These are phyloP conservation scores for Saccostrea echinata DNA, from an alignment of 1,140 invertebrate genomes.

Conservation along the genomic window DNA sequence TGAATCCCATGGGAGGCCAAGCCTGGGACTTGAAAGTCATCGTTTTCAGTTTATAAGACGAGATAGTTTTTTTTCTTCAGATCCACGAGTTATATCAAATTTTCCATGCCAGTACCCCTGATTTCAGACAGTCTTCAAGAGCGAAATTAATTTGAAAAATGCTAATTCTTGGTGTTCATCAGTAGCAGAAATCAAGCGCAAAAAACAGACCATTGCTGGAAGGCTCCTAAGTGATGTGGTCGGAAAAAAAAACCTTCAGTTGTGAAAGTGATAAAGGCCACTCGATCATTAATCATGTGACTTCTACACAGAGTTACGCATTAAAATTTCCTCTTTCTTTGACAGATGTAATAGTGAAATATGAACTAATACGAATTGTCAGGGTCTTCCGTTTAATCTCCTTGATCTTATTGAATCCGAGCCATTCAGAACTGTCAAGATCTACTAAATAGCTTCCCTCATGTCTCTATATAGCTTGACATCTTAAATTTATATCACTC, in stretches of 20 bases:
- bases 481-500: slow-evolving; percentile 7
- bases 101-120: slow-evolving; percentile 41
- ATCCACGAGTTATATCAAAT: slow-evolving; percentile 17
- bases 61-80: slow-evolving; percentile 33
- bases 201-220: slow-evolving; percentile 18
- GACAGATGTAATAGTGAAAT: slow-evolving; percentile 17
- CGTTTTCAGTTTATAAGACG: slow-evolving; percentile 19
- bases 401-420: background rate
- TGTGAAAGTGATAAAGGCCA: slow-evolving; percentile 31
- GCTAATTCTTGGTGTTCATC: slow-evolving; percentile 48
- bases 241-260: background rate
- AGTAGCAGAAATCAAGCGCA: slow-evolving; percentile 40
- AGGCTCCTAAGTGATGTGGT: slow-evolving; percentile 11
- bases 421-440: slow-evolving; percentile 6
- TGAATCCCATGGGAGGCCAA: background rate
- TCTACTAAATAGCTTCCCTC: slow-evolving; percentile 5
- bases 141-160: slow-evolving; percentile 61
- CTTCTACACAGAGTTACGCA: slow-evolving; percentile 23
- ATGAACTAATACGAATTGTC: slow-evolving; percentile 29
- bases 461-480: background rate
- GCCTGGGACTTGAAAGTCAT: background rate
- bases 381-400: background rate
- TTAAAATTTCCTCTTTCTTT: slow-evolving; percentile 33
- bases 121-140: slow-evolving; percentile 55
- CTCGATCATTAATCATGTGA: slow-evolving; percentile 29